Conservation (phyloP, 2,113 vertebrate genomes). For the Pontoporia blainvillei region DNA sequence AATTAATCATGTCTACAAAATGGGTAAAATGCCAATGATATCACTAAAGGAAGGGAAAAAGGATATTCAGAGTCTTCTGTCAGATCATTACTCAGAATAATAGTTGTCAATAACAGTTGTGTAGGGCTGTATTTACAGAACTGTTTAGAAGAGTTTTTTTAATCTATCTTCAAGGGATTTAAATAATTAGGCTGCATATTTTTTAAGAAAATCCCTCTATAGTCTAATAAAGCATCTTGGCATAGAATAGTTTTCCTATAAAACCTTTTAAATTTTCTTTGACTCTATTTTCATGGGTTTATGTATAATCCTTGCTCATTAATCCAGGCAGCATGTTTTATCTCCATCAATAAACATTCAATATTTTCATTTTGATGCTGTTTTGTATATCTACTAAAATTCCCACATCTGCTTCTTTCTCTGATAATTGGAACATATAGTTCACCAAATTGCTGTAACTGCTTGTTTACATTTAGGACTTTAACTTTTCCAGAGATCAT, state of each 20-base stretch:
- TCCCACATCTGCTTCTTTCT: neutral
- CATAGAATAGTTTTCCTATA: neutral
- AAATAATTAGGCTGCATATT: neutral
- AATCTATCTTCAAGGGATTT: neutral
- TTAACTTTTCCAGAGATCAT: neutral
- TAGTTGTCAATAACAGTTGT: conserved; percentile 23
- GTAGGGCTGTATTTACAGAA: neutral
- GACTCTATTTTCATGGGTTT: neutral
- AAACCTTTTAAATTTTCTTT: neutral
- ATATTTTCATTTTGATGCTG: neutral
- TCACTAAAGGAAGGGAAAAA: conserved; percentile 18
- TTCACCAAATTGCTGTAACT: neutral
- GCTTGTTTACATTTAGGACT: neutral
- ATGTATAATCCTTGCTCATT: neutral
- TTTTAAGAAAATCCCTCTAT: neutral
- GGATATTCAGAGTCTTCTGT: neutral
- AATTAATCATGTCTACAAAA: conserved; percentile 39
- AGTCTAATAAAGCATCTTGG: neutral
- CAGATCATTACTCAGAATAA: neutral
- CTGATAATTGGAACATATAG: neutral
- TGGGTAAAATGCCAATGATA: neutral
- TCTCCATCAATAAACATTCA: neutral
- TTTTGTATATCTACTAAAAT: neutral
- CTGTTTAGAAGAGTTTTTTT: neutral
- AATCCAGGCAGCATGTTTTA: neutral